These are phyloP conservation scores for Caenorhabditis sp. DNA, from an alignment of 2,888 invertebrate species.

Conservation along the genomic window DNA sequence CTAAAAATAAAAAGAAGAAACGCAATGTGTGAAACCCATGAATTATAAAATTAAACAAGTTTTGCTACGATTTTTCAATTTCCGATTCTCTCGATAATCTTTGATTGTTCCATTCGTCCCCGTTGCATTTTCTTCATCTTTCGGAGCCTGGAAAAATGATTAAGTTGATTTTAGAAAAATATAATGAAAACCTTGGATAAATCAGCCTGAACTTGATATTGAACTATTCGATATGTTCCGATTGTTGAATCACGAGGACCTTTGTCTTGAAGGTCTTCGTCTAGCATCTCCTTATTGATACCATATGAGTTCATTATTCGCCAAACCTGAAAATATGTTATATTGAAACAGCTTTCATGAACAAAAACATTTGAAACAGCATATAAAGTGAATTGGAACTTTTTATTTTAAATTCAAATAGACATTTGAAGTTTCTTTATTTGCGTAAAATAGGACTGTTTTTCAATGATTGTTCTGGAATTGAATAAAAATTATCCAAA, in stretches of 20 bases:
- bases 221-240: slow-evolving; percentile 80
- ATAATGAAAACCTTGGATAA: slow-evolving; percentile 47
- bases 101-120: slow-evolving; percentile 11
- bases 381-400: too few relatives aligned
- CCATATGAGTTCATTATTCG: slow-evolving; percentile 72
- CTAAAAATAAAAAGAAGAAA: slow-evolving; percentile 6
- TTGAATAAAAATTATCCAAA: too few relatives aligned
- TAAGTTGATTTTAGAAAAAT: not conserved
- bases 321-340: slow-evolving; percentile 45
- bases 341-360: too few relatives aligned
- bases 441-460: too few relatives aligned
- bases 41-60: slow-evolving; percentile 59
- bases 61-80: slow-evolving; percentile 57
- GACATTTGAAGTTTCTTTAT: too few relatives aligned
- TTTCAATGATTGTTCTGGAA: too few relatives aligned
- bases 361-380: too few relatives aligned
- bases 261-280: slow-evolving; percentile 74
- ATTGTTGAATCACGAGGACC: slow-evolving; percentile 78
- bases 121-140: slow-evolving; percentile 10
- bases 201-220: slow-evolving; percentile 71
- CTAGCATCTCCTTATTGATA: slow-evolving; percentile 76
- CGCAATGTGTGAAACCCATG: not conserved
- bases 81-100: slow-evolving; percentile 15
- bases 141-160: slow-evolving; percentile 16
- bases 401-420: too few relatives aligned